Base-by-base conservation (phyloP, 2,888 invertebrate genomes). In the Theretra japonica region DNA sequence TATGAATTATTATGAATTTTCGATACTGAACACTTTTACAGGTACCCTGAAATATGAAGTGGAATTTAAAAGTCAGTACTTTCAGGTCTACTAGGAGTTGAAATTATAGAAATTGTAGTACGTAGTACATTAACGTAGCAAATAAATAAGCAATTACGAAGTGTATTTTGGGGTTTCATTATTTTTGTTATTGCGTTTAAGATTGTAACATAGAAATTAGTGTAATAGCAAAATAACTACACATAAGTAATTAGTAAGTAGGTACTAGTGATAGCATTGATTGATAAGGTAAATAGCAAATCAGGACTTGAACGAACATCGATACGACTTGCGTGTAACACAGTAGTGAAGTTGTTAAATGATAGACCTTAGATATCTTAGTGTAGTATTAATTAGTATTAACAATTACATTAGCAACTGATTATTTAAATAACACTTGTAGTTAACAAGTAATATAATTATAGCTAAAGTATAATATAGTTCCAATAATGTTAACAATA, bases 61-160 rank as follows among this genome's bases (percentile, higher is more conserved):
- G 88, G 86, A 89, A 70, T 83, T 87, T 70, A 76, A 80, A 79
- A 90, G 92, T 92, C 91, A 91, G 91, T 92, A 91, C 83, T 82
- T 76, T 77, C 73, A 84, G 78, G 77, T 83, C 79, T 75, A 79
- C 78, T 80, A 78, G 77, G 68, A 70, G 75, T 78, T 82, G 80
- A 48, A 65, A 2, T 48, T 23, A 19, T 59, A 59, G 28, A 65
- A 21, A 11, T 17, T 58, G 58, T 58, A 41, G 11, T 48, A 23
- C 21, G 21, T 62, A 23, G 41, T 23, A 23, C 4, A 53, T 3
- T 53, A 50, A 53, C 53, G 15, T 53, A 53, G 41, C 41, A 53
- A 53, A 53, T 19, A n/a, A n/a, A n/a, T 53, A n/a, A 0, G n/a
- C 19, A 53, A 53, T 7, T 6, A 53, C 6, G 7, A 53, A 53